Evolutionary conservation across 1,140 invertebrate species (phyloP).

Genomic region (Diuraphis noxia): DNA sequence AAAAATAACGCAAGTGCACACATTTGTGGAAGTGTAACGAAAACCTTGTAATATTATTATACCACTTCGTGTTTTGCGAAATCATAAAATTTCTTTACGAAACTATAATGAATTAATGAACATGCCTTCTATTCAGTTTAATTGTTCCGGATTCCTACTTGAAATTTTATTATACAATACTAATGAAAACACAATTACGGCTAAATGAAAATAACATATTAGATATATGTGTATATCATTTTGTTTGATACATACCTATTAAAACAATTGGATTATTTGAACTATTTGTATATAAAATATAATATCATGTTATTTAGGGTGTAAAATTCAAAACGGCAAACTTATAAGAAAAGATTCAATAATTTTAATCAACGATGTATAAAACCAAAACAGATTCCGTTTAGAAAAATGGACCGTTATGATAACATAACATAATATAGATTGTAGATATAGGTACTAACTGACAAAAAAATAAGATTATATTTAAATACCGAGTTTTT

Average conservation of each 20-base stretch:
- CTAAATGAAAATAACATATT: not conserved
- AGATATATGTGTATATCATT: too few species aligned
- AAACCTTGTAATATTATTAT: not conserved
- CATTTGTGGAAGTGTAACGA: not conserved
- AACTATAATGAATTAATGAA: not conserved
- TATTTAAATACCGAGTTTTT: not conserved
- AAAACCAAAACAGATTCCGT: not conserved
- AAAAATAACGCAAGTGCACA: not conserved
- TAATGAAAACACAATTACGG: not conserved
- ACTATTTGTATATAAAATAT: not conserved
- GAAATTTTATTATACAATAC: not conserved
- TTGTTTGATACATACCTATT: not conserved
- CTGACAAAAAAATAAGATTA: not conserved
- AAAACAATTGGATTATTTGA: not conserved
- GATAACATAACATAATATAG: not conserved
- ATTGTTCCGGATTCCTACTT: not conserved
- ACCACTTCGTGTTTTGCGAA: not conserved
- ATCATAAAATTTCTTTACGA: not conserved
- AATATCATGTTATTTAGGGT: not conserved
- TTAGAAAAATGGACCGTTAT: not conserved
- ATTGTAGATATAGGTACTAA: too few species aligned
- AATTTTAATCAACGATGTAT: not conserved
- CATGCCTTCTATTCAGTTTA: not conserved
- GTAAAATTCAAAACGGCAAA: not conserved
- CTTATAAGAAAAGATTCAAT: not conserved